Base-by-base conservation (phyloP, 2,888 invertebrate genomes). In the Cenopis cana region DNA sequence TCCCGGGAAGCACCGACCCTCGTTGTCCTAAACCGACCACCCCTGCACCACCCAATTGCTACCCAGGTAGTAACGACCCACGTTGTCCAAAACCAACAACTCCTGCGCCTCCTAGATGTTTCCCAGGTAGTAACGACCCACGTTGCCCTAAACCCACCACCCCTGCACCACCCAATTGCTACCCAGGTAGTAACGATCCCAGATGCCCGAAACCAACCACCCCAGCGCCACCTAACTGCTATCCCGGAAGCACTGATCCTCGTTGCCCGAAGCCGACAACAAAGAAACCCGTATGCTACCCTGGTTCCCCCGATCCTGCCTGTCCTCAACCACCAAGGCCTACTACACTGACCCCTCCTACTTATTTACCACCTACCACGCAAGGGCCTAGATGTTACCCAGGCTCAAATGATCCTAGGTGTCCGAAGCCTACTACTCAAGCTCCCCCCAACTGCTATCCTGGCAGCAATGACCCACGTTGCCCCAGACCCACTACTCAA, bases 101-200 rank as follows among this genome's bases (percentile, higher is more conserved):
- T 74, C 33, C 33, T 5, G 9, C 33, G 9, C 5, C 33, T 5
- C 33, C 33, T 8, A 33, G 73, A 8, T 84, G 85, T 54, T 81
- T 79, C 69, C 83, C 83, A 46, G 87, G 88, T 2, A 33, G 33
- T 6, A 33, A 3, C 0, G 64, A 64, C 76, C 41, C 74, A 74
- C 38, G 74, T 10, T 74, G 74, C 6, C 74, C 74, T 4, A 61
- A 57, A 54, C 73, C 75, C 9, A 69, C 70, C 0, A 73, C 61
- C 66, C 74, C 76, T 4, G 56, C 74, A 4, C 74, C 72, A 46
- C 74, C 74, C 0, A 49, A 54, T 11, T 81, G 82, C 54, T 81
- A 76, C 67, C 88, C 89, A 17, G 88, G 87, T 61, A 83, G 82
- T 2, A 77, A 72, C 10, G 87, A 88, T 76, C 84, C 84, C 2